A percentile compares a stretch with the other conserved stretches of the same genome.
phyloP scores from a whole-genome alignment of 1,140 invertebrate genomes.

The Orchesella cincta region DNA sequence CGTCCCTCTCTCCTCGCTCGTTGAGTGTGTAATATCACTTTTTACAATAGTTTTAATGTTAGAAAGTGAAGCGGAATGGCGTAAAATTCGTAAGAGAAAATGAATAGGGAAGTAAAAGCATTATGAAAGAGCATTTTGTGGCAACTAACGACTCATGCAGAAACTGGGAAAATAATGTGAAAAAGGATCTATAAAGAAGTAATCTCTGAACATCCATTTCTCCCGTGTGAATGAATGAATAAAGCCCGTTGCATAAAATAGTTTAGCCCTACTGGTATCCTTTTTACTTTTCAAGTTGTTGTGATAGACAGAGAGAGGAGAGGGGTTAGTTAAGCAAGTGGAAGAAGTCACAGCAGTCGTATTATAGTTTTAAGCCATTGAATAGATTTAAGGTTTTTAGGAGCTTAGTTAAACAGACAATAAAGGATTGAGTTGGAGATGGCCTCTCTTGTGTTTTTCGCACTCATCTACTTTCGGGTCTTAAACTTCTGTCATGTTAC shows the following conservation, averaged over 20 bases:
- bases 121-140: slow-evolving; percentile 26
- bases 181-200: slow-evolving; percentile 22
- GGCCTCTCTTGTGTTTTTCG: background rate
- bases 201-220: slow-evolving; percentile 14
- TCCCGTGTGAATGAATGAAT: slow-evolving; percentile 8
- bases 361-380: slow-evolving; percentile 11
- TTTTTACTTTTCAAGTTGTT: background rate
- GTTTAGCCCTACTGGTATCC: background rate
- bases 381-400: slow-evolving; percentile 15
- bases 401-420: slow-evolving; percentile 29
- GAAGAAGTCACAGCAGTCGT: background rate
- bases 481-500: slow-evolving; percentile 23
- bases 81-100: slow-evolving; percentile 2
- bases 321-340: no score
- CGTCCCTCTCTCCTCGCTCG: background rate
- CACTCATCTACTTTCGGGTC: background rate
- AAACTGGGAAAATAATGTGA: background rate
- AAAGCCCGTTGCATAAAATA: no score
- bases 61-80: background rate
- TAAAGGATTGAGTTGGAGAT: slow-evolving; percentile 24
- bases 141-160: slow-evolving; percentile 5
- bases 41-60: slow-evolving; percentile 26
- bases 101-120: slow-evolving; percentile 24
- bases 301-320: background rate
- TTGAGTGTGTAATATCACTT: background rate